Conservation (phyloP, 2,888 invertebrate species). For the Fragum whitleyi region DNA sequence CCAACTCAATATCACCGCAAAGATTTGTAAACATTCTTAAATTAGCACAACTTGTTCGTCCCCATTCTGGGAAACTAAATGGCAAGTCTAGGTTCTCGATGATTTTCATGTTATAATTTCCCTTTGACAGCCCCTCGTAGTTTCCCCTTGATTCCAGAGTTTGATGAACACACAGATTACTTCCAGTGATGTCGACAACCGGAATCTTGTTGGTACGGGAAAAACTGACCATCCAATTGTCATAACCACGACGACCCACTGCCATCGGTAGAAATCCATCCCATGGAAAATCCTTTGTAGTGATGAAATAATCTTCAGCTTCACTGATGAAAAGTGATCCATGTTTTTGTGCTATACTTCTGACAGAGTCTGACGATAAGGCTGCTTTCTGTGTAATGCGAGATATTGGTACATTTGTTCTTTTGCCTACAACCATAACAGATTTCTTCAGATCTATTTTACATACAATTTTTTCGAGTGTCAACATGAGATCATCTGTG, state of each 20-base stretch:
- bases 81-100: slow-evolving; percentile 41
- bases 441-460: slow-evolving; percentile 22
- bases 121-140: slow-evolving; percentile 55
- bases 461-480: slow-evolving; percentile 46
- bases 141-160: slow-evolving; percentile 57
- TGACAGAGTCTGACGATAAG: slow-evolving; percentile 23
- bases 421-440: slow-evolving; percentile 51
- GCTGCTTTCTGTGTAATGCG: slow-evolving; percentile 30
- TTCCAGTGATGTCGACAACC: slow-evolving; percentile 59
- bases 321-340: slow-evolving; percentile 57
- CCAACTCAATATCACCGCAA: slow-evolving; percentile 40
- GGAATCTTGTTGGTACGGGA: slow-evolving; percentile 46
- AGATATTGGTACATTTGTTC: slow-evolving; percentile 51
- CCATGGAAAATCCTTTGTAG: slow-evolving; percentile 59
- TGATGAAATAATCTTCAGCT: slow-evolving; percentile 66
- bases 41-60: slow-evolving; percentile 47
- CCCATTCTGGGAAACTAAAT: slow-evolving; percentile 41
- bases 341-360: slow-evolving; percentile 21
- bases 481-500: slow-evolving; percentile 47
- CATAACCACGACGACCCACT: slow-evolving; percentile 62
- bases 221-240: slow-evolving; percentile 65
- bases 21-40: slow-evolving; percentile 54
- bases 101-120: slow-evolving; percentile 53
- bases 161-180: slow-evolving; percentile 57
- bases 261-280: slow-evolving; percentile 51